These are phyloP conservation scores for Sarcophaga variegata DNA, from an alignment of 2,888 invertebrate genomes.

Conservation along the genomic window DNA sequence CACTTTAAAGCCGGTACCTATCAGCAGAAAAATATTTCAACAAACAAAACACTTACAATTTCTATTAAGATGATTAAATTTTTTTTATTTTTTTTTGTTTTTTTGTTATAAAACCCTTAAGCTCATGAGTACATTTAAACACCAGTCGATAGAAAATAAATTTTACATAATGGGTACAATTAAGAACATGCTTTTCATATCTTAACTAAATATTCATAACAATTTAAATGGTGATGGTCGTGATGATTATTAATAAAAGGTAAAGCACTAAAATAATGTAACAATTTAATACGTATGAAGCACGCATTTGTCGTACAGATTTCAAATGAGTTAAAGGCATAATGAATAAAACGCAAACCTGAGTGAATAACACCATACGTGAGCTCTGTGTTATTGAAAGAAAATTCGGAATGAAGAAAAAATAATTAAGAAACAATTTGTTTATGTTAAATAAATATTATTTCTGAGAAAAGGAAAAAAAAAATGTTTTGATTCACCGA, in stretches of 20 bases:
- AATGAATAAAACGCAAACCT: no score
- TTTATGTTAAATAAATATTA: constrained; percentile 38
- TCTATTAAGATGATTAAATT: neutral
- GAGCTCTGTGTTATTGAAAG: neutral
- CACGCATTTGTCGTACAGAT: constrained; percentile 49
- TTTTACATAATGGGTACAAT: constrained; percentile 32
- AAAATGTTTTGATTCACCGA: no score
- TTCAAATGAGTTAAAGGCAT: constrained; percentile 1
- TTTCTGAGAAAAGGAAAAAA: no score
- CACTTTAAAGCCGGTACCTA: no score
- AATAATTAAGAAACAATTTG: constrained; percentile 22
- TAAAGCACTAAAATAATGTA: constrained; percentile 47
- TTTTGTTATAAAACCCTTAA: neutral
- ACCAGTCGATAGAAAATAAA: constrained; percentile 17
- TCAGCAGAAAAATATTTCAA: no score
- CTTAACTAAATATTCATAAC: neutral
- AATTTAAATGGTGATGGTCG: constrained; percentile 10
- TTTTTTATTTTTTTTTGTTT: neutral
- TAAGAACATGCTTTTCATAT: constrained; percentile 25
- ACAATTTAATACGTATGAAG: constrained; percentile 63
- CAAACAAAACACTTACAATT: no score
- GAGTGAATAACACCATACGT: neutral
- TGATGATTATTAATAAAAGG: constrained; percentile 16
- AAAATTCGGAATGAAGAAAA: neutral
- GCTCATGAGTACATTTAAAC: neutral